Conservation (phyloP, 1,140 invertebrate species). For the Lepidurus arcticus region DNA sequence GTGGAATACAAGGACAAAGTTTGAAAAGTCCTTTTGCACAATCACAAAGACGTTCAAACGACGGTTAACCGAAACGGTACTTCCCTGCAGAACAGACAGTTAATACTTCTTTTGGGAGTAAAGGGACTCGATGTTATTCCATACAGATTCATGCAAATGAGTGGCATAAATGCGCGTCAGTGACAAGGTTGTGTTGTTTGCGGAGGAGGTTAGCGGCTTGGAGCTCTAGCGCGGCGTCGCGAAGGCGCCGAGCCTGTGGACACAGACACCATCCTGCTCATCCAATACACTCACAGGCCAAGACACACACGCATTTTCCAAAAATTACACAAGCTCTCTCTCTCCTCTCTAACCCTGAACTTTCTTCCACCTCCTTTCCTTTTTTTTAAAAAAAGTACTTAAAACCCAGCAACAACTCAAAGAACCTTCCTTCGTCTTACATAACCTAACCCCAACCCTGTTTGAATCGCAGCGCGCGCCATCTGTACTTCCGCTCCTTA, state of each 20-base stretch:
- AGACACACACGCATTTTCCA: background rate
- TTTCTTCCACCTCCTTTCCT: background rate
- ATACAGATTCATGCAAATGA: background rate
- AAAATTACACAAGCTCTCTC: background rate
- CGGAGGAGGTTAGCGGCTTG: constrained; percentile 5
- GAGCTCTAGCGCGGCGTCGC: background rate
- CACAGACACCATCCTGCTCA: constrained; percentile 4
- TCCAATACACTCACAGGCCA: background rate
- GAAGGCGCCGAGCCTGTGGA: constrained; percentile 7
- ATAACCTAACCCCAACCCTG: background rate
- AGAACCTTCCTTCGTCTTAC: background rate
- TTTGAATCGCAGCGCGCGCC: too few species aligned
- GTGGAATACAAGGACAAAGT: too few species aligned
- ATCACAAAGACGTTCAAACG: too few species aligned
- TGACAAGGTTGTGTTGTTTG: constrained; percentile 10
- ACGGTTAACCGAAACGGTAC: too few species aligned
- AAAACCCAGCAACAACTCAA: background rate
- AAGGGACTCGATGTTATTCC: background rate
- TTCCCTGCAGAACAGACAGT: too few species aligned
- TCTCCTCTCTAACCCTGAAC: background rate
- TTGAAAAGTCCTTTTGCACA: too few species aligned
- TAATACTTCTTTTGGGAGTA: too few species aligned
- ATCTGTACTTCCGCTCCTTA: too few species aligned
- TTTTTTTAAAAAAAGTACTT: background rate
- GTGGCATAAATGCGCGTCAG: background rate